Percentiles rank a stretch among this genome's conserved stretches.
phyloP scores from a whole-genome alignment of 2,888 invertebrate genomes.

The Hypolimnas misippus region DNA sequence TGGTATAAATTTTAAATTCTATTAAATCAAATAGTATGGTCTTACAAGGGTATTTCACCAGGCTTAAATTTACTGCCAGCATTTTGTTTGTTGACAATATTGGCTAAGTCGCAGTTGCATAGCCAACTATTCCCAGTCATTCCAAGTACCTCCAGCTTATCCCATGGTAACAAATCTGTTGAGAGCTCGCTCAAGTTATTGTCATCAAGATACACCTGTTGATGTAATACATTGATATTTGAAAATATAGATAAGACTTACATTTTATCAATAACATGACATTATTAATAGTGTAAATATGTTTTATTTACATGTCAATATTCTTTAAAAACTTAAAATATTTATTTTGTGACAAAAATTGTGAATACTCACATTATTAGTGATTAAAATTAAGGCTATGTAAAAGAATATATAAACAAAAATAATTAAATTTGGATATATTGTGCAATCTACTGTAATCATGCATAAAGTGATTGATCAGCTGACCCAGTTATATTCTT shows the following conservation, averaged over 20 bases:
- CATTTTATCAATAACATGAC: neutral
- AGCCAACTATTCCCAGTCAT: conserved; percentile 86
- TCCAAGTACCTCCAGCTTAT: conserved; percentile 79
- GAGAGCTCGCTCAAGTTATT: conserved; percentile 84
- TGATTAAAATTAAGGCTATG: neutral
- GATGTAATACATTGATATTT: conserved; percentile 4
- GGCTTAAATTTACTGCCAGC: conserved; percentile 69
- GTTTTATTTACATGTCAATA: too few relatives aligned
- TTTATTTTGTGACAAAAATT: too few relatives aligned
- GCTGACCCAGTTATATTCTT: conserved; percentile 67
- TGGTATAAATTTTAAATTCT: too few relatives aligned
- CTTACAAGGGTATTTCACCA: conserved; percentile 74
- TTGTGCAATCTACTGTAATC: conserved; percentile 65
- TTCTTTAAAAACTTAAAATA: too few relatives aligned
- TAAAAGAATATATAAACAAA: neutral
- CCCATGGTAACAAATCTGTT: conserved; percentile 82
- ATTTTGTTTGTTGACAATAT: conserved; percentile 69
- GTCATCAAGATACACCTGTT: conserved; percentile 86
- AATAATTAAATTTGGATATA: conserved; percentile 49
- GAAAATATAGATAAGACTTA: neutral
- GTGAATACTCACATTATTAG: neutral
- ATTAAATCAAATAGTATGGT: too few relatives aligned
- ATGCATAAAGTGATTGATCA: conserved; percentile 68
- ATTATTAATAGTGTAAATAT: neutral
- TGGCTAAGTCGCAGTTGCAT: conserved; percentile 84